Base-by-base conservation (phyloP, 2,888 invertebrate species). In the Perdita meconis region DNA sequence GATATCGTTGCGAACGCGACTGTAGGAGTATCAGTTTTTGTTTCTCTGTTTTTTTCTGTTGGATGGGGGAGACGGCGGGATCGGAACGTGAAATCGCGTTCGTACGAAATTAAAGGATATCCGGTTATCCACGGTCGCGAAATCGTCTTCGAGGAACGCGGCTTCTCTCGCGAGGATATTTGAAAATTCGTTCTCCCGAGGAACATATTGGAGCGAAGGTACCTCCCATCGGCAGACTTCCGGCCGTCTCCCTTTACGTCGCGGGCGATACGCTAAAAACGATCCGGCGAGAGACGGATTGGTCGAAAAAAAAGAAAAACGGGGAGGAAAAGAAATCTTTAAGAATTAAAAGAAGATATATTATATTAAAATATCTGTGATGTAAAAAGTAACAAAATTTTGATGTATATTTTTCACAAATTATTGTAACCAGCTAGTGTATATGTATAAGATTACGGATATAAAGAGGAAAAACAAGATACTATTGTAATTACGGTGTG, bases 281-380 rank as follows among this genome's bases (percentile, higher is more conserved):
- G 76, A 81, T 87, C 87, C 88, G 89, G 83, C 86, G 87, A 87
- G 84, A 86, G 83, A 83, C 85, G 85, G 84, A 86, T 84, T 78
- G 85, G 75, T 78, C 85, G 81, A 82, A 76, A 80, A 72, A 56
- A 79, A 70, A 77, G 83, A 76, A 80, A 72, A 56, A 79, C 73
- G 78, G 83, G 80, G 77, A 75, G 78, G 69, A 71, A 80, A 74
- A 88, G 87, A 90, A 89, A 90, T 88, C 90, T 90, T 90, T 90
- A 91, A 90, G 88, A 90, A 82, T 89, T 89, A 89, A 89, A 85
- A 89, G 89, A 91, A 89, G 87, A 91, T 91, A 91, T 92, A 92
- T 91, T 91, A 92, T 92, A 92, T 92, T 92, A 92, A 92, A 92
- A 92, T 92, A 92, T 92, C 92, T 92, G 92, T 92, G 92, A 92